Percentiles rank a stretch among this genome's conserved stretches.
Evolutionary conservation across 2,888 invertebrate species (phyloP).

Genomic region (Camponotus fellah): DNA sequence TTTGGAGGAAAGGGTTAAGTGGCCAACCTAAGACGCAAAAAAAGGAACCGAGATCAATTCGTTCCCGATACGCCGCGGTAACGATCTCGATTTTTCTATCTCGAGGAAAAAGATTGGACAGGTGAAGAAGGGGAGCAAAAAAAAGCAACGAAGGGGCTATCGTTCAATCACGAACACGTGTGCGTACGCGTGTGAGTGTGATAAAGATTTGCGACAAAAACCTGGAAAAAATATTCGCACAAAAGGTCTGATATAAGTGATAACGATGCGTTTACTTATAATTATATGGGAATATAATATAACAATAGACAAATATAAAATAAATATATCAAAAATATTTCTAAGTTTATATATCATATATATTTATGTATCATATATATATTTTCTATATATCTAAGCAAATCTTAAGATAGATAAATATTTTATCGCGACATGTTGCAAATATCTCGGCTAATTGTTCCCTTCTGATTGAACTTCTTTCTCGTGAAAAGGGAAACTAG

Average conservation of each 20-base stretch:
- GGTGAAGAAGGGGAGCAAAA: constrained; percentile 38
- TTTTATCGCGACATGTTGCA: neutral
- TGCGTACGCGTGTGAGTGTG: constrained; percentile 20
- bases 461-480: constrained; percentile 1
- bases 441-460: neutral
- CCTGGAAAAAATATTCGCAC: neutral
- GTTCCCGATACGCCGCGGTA: constrained; percentile 62
- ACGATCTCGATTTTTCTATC: constrained; percentile 72
- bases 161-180: constrained; percentile 18
- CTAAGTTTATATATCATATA: neutral
- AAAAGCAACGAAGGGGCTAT: constrained; percentile 26
- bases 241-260: neutral
- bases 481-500: neutral
- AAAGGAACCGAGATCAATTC: constrained; percentile 68
- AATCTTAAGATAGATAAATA: neutral
- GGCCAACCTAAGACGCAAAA: constrained; percentile 37
- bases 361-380: too few relatives aligned
- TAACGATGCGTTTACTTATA: neutral
- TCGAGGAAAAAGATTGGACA: constrained; percentile 36
- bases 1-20: constrained; percentile 45
- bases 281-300: neutral
- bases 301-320: neutral
- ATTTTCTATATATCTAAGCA: neutral
- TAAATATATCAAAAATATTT: neutral
- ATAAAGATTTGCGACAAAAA: constrained; percentile 7